These are phyloP conservation scores for Diarsia brunnea DNA, from an alignment of 2,888 invertebrate species.

Conservation along the genomic window DNA sequence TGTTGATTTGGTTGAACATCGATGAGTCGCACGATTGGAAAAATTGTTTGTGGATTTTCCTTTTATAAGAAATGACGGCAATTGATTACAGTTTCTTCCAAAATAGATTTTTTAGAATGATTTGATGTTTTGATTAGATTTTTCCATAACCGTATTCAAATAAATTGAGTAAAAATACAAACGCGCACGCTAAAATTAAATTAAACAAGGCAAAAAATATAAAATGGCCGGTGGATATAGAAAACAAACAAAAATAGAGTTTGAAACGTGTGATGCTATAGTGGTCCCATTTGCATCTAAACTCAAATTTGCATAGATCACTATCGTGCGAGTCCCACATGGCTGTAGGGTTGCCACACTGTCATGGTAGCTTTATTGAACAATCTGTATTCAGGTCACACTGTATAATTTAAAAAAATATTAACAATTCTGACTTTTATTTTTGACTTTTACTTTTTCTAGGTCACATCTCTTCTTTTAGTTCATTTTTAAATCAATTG, in stretches of 20 bases:
- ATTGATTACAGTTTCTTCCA: neutral
- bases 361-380: slow-evolving; percentile 41
- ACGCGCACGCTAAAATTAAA: neutral
- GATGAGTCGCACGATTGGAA: neutral
- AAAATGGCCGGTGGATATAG: neutral
- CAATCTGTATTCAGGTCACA: slow-evolving; percentile 16
- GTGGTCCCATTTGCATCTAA: slow-evolving; percentile 62
- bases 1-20: neutral
- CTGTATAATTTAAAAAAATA: neutral
- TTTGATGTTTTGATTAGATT: neutral
- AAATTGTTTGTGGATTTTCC: neutral
- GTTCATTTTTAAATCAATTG: too few relatives aligned
- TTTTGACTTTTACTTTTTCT: neutral
- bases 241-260: slow-evolving; percentile 51
- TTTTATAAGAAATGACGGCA: neutral
- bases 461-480: neutral
- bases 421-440: neutral
- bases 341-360: slow-evolving; percentile 43
- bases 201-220: slow-evolving; percentile 17
- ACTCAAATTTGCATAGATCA: slow-evolving; percentile 69
- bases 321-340: slow-evolving; percentile 63
- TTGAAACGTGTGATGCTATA: slow-evolving; percentile 46
- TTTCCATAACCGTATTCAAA: neutral
- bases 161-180: neutral
- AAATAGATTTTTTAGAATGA: neutral